phyloP scores from a whole-genome alignment of 2,888 invertebrate genomes.

The Andrena minutula region DNA sequence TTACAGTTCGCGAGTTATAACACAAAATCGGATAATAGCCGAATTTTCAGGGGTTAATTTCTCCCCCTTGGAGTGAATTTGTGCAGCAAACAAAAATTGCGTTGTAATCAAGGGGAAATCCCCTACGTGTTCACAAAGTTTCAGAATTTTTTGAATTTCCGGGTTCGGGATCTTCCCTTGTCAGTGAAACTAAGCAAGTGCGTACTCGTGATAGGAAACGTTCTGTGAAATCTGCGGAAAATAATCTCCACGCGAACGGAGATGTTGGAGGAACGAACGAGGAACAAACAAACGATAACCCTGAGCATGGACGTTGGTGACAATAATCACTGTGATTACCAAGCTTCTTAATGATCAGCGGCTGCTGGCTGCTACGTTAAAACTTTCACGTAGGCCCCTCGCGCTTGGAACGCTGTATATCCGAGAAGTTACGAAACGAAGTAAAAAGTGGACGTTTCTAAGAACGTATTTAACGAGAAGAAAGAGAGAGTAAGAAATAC shows the following conservation, averaged over 20 bases:
- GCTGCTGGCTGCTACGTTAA: conserved; percentile 30
- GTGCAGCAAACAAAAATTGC: too few relatives aligned
- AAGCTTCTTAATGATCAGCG: conserved; percentile 33
- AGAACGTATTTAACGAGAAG: background rate
- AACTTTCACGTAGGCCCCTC: conserved; percentile 48
- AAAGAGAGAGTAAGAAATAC: background rate
- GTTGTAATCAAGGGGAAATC: too few relatives aligned
- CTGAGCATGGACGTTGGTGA: conserved; percentile 27
- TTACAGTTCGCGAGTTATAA: too few relatives aligned
- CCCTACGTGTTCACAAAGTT: too few relatives aligned
- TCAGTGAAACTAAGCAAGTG: too few relatives aligned
- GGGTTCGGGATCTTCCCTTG: too few relatives aligned
- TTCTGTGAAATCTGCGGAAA: background rate
- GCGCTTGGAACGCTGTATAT: background rate
- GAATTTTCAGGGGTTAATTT: too few relatives aligned
- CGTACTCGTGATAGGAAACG: too few relatives aligned
- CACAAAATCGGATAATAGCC: too few relatives aligned
- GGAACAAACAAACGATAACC: conserved; percentile 52
- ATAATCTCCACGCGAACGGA: background rate
- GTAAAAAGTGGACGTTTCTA: background rate
- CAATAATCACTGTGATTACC: conserved; percentile 49
- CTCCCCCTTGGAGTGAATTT: too few relatives aligned
- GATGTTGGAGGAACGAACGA: background rate
- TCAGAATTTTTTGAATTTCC: too few relatives aligned
- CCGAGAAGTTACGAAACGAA: conserved; percentile 2